phyloP scores from a whole-genome alignment of 2,888 invertebrate species.

The Himalopsyche tibetana region DNA sequence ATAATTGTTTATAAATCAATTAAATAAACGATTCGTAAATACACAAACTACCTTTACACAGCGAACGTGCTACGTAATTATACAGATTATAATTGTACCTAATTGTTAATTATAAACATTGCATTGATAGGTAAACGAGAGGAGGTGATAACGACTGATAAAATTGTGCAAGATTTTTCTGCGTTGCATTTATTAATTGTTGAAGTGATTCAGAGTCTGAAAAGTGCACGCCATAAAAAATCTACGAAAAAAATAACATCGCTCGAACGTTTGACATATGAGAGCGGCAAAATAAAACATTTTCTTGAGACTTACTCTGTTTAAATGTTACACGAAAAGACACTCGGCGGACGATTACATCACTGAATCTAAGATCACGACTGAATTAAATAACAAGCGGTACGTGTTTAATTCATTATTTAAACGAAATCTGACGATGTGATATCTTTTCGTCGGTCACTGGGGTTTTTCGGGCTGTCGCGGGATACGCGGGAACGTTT shows the following conservation, averaged over 20 bases:
- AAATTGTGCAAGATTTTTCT: conserved; percentile 10
- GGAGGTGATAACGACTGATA: not conserved
- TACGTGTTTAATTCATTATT: too few relatives aligned
- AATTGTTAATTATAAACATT: too few relatives aligned
- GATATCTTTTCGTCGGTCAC: not conserved
- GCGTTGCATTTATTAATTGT: not conserved
- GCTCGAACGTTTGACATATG: conserved; percentile 52
- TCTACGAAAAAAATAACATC: not conserved
- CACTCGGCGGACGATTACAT: conserved; percentile 57
- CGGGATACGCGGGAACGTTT: conserved; percentile 6
- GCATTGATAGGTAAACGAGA: conserved; percentile 18
- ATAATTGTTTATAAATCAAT: too few relatives aligned
- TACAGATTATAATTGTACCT: too few relatives aligned
- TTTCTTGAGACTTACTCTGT: conserved; percentile 58
- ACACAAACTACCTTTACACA: too few relatives aligned
- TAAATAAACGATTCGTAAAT: too few relatives aligned
- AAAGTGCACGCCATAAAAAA: not conserved
- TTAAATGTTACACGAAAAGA: conserved; percentile 57
- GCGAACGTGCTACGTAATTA: too few relatives aligned
- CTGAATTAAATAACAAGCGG: not conserved
- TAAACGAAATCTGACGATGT: too few relatives aligned
- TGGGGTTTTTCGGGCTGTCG: conserved; percentile 5
- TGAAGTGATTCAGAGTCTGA: not conserved
- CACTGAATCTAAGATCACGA: conserved; percentile 52
- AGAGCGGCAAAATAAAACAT: conserved; percentile 56